Percentiles rank a stretch among this genome's conserved stretches.
These are phyloP conservation scores for Monoplex corrugatus DNA, from an alignment of 2,888 invertebrate species.

Conservation along the genomic window DNA sequence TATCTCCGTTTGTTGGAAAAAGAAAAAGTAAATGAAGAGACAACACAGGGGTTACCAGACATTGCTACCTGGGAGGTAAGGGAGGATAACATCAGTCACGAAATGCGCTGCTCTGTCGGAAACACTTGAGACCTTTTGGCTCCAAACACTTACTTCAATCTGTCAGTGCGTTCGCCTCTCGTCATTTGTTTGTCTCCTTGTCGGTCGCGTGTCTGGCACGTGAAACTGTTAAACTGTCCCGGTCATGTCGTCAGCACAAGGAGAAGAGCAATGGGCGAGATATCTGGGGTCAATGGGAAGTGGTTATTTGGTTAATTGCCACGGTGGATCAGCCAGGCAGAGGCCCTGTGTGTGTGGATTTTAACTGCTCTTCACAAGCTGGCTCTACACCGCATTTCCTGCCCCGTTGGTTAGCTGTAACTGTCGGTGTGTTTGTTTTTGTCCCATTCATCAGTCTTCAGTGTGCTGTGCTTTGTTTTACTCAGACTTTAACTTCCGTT, in stretches of 20 bases:
- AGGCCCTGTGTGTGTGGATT: background rate
- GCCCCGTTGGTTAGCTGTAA: background rate
- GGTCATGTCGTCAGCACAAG: background rate
- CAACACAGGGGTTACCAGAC: too few relatives aligned
- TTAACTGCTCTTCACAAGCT: background rate
- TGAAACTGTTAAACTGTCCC: background rate
- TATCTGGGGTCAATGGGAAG: background rate
- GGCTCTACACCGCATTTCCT: background rate
- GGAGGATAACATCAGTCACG: background rate
- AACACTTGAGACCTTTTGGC: background rate
- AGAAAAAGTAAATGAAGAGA: too few relatives aligned
- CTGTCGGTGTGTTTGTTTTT: background rate
- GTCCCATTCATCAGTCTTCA: background rate
- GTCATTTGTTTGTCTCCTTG: background rate
- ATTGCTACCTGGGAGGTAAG: background rate
- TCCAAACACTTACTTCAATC: background rate
- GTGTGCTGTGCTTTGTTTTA: background rate
- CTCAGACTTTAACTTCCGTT: background rate
- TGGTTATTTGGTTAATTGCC: background rate
- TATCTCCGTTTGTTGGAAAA: too few relatives aligned
- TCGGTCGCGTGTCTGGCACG: background rate
- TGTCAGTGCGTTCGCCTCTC: background rate
- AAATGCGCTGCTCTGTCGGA: background rate
- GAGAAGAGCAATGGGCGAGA: background rate
- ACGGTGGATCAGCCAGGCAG: background rate